Base-by-base conservation (phyloP, 2,797 vertebrate species). In the Glyptemys insculpta region DNA sequence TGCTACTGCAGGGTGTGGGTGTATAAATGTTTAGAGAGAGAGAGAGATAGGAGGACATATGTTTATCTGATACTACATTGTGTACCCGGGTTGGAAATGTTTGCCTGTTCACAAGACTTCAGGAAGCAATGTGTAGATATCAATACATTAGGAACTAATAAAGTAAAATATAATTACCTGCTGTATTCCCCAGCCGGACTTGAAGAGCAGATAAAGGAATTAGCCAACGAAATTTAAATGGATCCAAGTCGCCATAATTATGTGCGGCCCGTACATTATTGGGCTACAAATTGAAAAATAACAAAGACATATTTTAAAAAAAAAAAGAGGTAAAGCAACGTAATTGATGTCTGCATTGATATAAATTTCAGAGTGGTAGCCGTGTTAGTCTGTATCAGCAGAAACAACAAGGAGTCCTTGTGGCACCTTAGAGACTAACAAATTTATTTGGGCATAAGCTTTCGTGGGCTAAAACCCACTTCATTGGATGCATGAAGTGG, bases 191-290 rank as follows among this genome's bases (percentile, higher is more conserved):
- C 96, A 99, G 97, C 88, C 99, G 98, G 97, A 99, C 99, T 95
- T 99, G 99, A 97, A 99, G 99, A 1, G 99, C 99, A 1, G 99
- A 99, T 96, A 99, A 98, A 79, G 99, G 99, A 98, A 99, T 99
- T 97, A 99, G 96, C 99, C 99, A 99, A 41, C 99, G 99, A 97
- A 99, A 99, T 97, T 99, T 99, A 95, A 99, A 99, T 0, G 98
- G 98, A 97, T 99, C 99, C 92, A 98, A 94, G 93, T 99, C 99
- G 52, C 98, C 98, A 3, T 99, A 98, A 97, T 97, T 98, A 95
- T 98, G 98, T 1, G 98, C 96, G 5, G 98, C 98, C 41, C 99
- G 99, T 83, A 98, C 97, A 90, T 98, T 99, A 4, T 98, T 94
- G 97, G 99, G 98, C 98, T 98, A 92, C 12, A 94, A 86, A 8